phyloP scores from a whole-genome alignment of 2,113 vertebrate genomes.

The Chionodraco myersi region DNA sequence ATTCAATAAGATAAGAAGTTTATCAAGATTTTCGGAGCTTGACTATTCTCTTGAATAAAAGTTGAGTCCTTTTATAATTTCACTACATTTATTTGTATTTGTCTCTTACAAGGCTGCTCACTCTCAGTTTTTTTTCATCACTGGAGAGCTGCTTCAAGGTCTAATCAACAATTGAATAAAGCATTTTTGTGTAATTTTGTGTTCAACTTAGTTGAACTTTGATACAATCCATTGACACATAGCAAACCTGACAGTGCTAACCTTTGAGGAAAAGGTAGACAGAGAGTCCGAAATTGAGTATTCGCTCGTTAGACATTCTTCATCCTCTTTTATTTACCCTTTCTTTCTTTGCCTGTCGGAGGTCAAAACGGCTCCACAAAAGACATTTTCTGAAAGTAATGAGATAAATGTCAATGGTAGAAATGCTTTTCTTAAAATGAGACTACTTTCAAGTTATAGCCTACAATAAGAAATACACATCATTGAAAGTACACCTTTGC shows the following conservation, averaged over 20 bases:
- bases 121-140: background rate
- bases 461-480: too few relatives aligned
- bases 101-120: background rate
- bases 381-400: background rate
- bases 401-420: background rate
- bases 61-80: background rate
- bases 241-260: background rate
- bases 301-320: too few relatives aligned
- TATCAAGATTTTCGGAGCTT: background rate
- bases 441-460: too few relatives aligned
- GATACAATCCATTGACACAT: background rate
- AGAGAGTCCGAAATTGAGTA: background rate
- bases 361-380: background rate
- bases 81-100: background rate
- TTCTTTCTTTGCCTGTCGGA: background rate
- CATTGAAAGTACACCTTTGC: background rate
- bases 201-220: background rate
- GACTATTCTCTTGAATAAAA: too few relatives aligned
- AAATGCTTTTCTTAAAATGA: background rate
- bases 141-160: background rate
- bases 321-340: background rate
- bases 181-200: background rate
- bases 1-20: background rate
- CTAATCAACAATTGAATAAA: background rate
- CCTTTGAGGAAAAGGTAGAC: background rate